phyloP scores from a whole-genome alignment of 2,888 invertebrate species.

The Rambutsinella grinnellia region DNA sequence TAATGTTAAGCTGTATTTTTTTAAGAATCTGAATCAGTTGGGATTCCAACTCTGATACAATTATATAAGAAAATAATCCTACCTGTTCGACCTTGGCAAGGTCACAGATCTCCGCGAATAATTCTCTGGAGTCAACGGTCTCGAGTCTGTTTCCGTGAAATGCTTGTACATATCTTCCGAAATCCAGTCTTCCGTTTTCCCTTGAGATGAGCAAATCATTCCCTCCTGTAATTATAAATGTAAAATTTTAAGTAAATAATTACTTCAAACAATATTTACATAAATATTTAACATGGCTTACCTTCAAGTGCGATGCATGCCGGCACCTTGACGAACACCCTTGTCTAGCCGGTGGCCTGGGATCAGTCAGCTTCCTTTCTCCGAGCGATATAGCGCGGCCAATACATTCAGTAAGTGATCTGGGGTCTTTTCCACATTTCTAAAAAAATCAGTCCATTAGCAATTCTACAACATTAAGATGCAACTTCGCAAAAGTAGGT shows the following conservation, averaged over 20 bases:
- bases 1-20: constrained; percentile 34
- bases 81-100: constrained; percentile 52
- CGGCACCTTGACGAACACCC: constrained; percentile 59
- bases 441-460: background rate
- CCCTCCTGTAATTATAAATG: constrained; percentile 38
- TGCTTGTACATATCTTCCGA: constrained; percentile 83
- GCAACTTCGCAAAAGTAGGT: too few relatives aligned
- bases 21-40: too few relatives aligned
- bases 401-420: constrained; percentile 46
- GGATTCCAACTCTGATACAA: too few relatives aligned
- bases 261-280: background rate
- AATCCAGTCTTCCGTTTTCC: constrained; percentile 74
- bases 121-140: constrained; percentile 80
- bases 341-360: constrained; percentile 30
- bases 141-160: constrained; percentile 87
- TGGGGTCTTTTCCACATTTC: constrained; percentile 27
- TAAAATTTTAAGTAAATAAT: background rate
- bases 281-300: background rate
- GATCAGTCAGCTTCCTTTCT: constrained; percentile 37
- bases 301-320: constrained; percentile 61
- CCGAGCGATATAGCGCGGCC: constrained; percentile 51
- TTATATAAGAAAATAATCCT: too few relatives aligned
- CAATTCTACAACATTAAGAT: too few relatives aligned
- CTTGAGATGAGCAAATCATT: constrained; percentile 34
- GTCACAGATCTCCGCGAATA: constrained; percentile 47